Conservation (phyloP, 2,888 invertebrate species). For the Coelinius sp. region DNA sequence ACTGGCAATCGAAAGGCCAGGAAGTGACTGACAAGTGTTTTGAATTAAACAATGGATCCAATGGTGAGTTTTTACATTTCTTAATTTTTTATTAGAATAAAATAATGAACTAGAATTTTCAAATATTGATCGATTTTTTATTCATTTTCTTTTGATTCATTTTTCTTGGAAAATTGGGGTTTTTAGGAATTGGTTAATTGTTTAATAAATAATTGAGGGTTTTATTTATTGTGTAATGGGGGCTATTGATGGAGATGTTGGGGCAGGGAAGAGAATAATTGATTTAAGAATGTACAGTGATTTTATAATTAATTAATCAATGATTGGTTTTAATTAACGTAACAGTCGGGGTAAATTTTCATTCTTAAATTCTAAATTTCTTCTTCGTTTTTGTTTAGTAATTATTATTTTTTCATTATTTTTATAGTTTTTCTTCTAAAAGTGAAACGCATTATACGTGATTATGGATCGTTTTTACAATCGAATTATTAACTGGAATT, state of each 20-base stretch:
- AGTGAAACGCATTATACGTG: slow-evolving; percentile 22
- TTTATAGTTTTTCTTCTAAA: not conserved
- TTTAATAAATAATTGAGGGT: not conserved
- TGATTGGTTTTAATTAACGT: not conserved
- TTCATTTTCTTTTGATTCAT: not conserved
- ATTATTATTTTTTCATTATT: not conserved
- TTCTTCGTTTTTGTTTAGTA: not conserved
- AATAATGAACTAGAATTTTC: not conserved
- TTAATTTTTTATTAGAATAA: too few species aligned
- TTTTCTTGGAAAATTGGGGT: not conserved
- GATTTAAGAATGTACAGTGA: not conserved
- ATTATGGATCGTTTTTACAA: slow-evolving; percentile 28
- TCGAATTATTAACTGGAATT: slow-evolving; percentile 36
- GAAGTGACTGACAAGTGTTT: too few species aligned
- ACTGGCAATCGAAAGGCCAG: too few species aligned
- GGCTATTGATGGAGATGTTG: too few species aligned
- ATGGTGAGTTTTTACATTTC: too few species aligned
- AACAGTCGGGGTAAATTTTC: slow-evolving; percentile 7
- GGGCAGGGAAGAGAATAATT: slow-evolving; percentile 3
- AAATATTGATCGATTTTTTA: not conserved
- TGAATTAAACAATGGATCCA: too few species aligned
- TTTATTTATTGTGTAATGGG: not conserved
- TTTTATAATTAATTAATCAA: not conserved
- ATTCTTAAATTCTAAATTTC: not conserved
- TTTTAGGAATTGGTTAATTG: not conserved